Base-by-base conservation (phyloP, 2,113 vertebrate genomes). In the Procavia capensis region DNA sequence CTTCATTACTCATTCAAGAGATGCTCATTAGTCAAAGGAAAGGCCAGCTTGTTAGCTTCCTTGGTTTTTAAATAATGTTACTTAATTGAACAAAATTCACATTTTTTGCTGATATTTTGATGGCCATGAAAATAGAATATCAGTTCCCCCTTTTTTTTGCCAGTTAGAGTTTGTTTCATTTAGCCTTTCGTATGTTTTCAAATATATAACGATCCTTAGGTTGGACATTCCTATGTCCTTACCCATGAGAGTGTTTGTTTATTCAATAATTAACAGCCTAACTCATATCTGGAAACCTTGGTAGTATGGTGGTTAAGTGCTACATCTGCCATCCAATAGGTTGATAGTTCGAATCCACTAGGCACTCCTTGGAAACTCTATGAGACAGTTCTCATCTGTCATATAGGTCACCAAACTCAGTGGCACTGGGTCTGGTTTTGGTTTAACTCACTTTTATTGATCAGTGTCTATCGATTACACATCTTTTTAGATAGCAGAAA, bases 141-240 rank as follows among this genome's bases (percentile, higher is more conserved):
- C 6, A 41, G 36, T 1, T 1, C 43, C 0, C 0, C 6, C 1
- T 93, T 93, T 76, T 0, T 82, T 84, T 82, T 31, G 4, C 1
- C 85, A 61, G 57, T 47, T 81, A 5, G 20, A 27, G 2, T 9
- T 75, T 74, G 79, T 72, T 81, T 75, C 8, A 45, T 19, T 17
- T 0, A 64, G 0, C 9, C 0, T 9, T 54, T 34, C 36, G 0
- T 0, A 1, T 59, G 1, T 9, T 88, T 78, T 59, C 3, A 45
- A 34, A 47, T 41, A 43, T n/a, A 50, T 86, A n/a, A 0, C 2
- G 45, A 25, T 6, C 14, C 13, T n/a, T 24, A 34, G 36, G 5
- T 63, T 94, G 87, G 20, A 75, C 1, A 31, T 79, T 95, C 22
- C 3, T 1, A 72, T 25, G 0, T 29, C 6, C 36, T 74, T 70